Evolutionary conservation across 2,888 invertebrate species (phyloP), one percentile per base, ranked within the genome.

Genomic region (Lithophane semibrunnea): DNA sequence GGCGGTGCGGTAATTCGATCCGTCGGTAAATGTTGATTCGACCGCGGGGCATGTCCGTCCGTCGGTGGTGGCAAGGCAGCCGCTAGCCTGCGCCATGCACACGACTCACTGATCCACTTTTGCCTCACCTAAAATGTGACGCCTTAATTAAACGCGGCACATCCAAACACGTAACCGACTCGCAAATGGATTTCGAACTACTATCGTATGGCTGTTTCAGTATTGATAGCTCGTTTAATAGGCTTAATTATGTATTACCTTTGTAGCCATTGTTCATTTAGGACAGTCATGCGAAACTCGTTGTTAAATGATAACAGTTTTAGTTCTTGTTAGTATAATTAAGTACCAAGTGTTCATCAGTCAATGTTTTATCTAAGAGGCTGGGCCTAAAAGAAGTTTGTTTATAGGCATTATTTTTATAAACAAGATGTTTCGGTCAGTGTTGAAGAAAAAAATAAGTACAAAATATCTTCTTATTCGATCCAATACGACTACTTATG

Each of bases 1-100:
- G 93, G 87, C 90, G 91, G 87, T 90, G 87, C 92, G 92, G 96
- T 96, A 96, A 96, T 95, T 95, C 95, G 93, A 96, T 96, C 95
- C 93, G 92, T 93, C 91, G 92, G 96, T 91, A 96, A 96, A 96
- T 95, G 96, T 96, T 96, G 96, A 94, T 96, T 95, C 91, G 95
- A 93, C 95, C 95, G 93, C 93, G 89, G 93, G 94, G 92, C 92
- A 92, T 90, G 90, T 88, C 90, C 90, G 82, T 69, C 80, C 90
- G 82, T 69, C 80, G 84, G 73, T 82, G 85, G 75, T 82, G 79
- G 84, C 75, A 72, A 80, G 85, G 42, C 56, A 70, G 66, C 72
- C 70, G 72, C 71, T 67, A 75, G 47, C 66, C 78, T 68, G 66
- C 44, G 71, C 80, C 77, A 84, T 88, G 83, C 88, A 84, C 87